Base-by-base conservation (phyloP, 2,888 invertebrate species). In the Elysia crispata region DNA sequence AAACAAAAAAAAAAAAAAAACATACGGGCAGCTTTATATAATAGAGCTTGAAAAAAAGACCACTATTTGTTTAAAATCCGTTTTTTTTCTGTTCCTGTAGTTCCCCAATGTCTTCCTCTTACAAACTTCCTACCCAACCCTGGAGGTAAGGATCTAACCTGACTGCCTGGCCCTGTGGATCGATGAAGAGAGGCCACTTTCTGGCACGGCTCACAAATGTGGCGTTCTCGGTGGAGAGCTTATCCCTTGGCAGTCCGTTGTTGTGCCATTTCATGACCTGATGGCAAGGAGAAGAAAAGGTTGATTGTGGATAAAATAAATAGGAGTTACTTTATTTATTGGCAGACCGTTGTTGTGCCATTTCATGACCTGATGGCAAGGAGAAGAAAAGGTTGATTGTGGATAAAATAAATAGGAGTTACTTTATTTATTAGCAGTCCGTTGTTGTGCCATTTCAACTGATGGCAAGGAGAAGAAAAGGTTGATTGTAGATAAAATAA, bases 301-400 rank as follows among this genome's bases (percentile, higher is more conserved):
- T 50, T 69, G 13, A 50, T 50, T 18, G 25, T 41, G 13, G 31
- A 6, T 18, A n/a, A 73, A 1, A 73, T 20, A 23, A 15, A 73
- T 33, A 73, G 33, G 13, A 30, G 15, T 20, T 1, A 69, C 13
- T 54, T 85, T 87, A 80, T 92, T 91, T 62, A 87, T 83, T 11
- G 92, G 91, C 23, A 92, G 84, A 5, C 91, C 91, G 83, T 90
- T 87, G 83, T 90, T 92, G 78, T 91, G 90, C 92, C 92, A 92
- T 67, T 88, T 87, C 80, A 92, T 83, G 54, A 91, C 87, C 88
- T 90, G 41, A 64, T 11, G 23, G 23, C 11, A 64, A 23, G 67
- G 18, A 66, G 15, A 23, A 60, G 11, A 41, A 41, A 41, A 41
- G 41, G 11, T 41, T 41, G 41, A 41, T 41, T 41, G 41, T 6